A percentile compares a stretch with the other conserved stretches of the same genome.
phyloP scores from a whole-genome alignment of 2,797 vertebrate genomes.

The Percopsis omiscomaycus region DNA sequence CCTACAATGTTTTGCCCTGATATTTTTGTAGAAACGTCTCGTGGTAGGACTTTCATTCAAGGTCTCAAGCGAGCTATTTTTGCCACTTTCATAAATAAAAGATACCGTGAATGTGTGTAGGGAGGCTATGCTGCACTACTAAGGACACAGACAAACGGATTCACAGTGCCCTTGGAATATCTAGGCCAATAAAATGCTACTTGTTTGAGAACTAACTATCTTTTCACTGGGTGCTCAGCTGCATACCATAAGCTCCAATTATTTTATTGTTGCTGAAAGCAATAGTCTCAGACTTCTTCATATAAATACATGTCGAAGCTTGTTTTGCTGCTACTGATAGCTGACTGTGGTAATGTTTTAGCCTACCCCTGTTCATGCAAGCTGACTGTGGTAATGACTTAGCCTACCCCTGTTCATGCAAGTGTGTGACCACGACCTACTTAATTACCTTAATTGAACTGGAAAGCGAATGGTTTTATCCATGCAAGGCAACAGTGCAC shows the following conservation, averaged over 20 bases:
- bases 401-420: no score
- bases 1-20: conserved; percentile 7
- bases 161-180: conserved; percentile 24
- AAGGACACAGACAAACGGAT: conserved; percentile 14
- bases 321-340: no score
- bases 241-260: conserved; percentile 49
- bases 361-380: no score
- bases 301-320: no score
- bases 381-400: no score
- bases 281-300: not conserved
- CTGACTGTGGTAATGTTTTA: no score
- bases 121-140: conserved; percentile 22
- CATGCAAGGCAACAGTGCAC: no score
- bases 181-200: not conserved
- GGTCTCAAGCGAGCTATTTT: conserved; percentile 34
- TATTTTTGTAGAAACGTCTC: conserved; percentile 29
- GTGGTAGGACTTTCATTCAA: conserved; percentile 23
- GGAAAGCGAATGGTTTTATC: no score
- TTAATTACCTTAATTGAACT: no score
- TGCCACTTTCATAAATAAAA: conserved; percentile 58
- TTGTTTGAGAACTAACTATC: conserved; percentile 14
- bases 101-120: conserved; percentile 41
- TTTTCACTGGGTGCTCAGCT: conserved; percentile 53
- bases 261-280: conserved; percentile 33
- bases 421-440: no score